phyloP scores from a whole-genome alignment of 1,140 invertebrate species.

The Limonius californicus region DNA sequence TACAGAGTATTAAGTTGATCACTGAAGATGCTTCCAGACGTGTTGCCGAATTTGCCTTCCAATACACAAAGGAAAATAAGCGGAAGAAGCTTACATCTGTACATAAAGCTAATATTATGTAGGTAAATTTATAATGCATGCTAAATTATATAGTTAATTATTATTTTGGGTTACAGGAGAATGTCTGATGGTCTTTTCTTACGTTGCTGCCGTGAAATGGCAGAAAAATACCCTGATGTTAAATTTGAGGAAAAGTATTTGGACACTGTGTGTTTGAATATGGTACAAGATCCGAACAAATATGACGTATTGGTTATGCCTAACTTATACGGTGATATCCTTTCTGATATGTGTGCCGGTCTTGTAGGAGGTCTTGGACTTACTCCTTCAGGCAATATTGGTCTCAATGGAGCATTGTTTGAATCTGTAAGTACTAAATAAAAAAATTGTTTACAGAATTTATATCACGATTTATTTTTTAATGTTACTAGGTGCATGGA shows the following conservation, averaged over 20 bases:
- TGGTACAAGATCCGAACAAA: slow-evolving; percentile 95
- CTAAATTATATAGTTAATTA: too few relatives aligned
- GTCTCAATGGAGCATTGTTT: slow-evolving; percentile 95
- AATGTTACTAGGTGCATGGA: slow-evolving; percentile 93
- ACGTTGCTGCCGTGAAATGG: slow-evolving; percentile 90
- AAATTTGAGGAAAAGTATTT: slow-evolving; percentile 98
- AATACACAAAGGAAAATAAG: slow-evolving; percentile 92
- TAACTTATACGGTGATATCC: slow-evolving; percentile 98
- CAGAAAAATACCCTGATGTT: slow-evolving; percentile 89
- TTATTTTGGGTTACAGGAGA: slow-evolving; percentile 79
- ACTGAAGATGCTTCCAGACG: slow-evolving; percentile 94
- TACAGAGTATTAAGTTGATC: slow-evolving; percentile 99
- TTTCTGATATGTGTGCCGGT: slow-evolving; percentile 99
- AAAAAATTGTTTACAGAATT: not conserved
- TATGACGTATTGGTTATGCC: slow-evolving; percentile 99
- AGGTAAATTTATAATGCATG: too few relatives aligned
- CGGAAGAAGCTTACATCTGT: slow-evolving; percentile 95
- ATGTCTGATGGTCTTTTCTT: slow-evolving; percentile 99
- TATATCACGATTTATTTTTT: too few relatives aligned
- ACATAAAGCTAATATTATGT: slow-evolving; percentile 99
- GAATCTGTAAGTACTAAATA: slow-evolving; percentile 80
- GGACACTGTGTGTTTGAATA: slow-evolving; percentile 98
- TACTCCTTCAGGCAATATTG: slow-evolving; percentile 98
- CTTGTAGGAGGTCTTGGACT: slow-evolving; percentile 96
- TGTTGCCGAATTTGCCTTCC: slow-evolving; percentile 98